Base-by-base conservation (phyloP, 2,888 invertebrate species). In the Tipula unca region DNA sequence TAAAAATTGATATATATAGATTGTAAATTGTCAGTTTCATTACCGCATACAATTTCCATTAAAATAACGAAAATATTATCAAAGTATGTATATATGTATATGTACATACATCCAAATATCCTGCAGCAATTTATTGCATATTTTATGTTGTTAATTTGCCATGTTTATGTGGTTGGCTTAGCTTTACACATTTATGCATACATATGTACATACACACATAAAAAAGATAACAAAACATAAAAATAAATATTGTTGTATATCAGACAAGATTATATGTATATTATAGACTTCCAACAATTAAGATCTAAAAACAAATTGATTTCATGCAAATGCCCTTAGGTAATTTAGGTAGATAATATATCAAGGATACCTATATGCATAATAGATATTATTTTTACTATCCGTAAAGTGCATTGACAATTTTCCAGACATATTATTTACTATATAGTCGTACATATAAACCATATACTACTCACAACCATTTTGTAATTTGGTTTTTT, bases 401-500 rank as follows among this genome's bases (percentile, higher is more conserved):
- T 4, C 32, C 6, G 32, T 25, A 69, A 13, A 69, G 69, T 25
- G 25, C 69, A 69, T 69, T 69, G 69, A 69, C 69, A 69, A 25
- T 69, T 69, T 69, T 25, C 10, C 20, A 69, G 25, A 10, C 69
- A 69, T 25, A 69, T 69, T 69, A n/a, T 25, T 48, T 5, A 48
- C 48, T n/a, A 54, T 54, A n/a, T n/a, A n/a, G n/a, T n/a, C n/a
- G 14, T 54, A 54, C 54, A 69, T 14, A 54, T 54, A 69, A 69
- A 25, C 69, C 69, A 25, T 69, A 25, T 25, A 25, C 1, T 25
- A 13, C 10, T 25, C 10, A 69, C 13, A 69, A 69, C 20, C 69
- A 69, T 69, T 69, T 69, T 69, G 69, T 69, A 69, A 69, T 69
- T 69, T 69, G 69, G 69, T 69, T 69, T 69, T n/a, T 69, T 25